A percentile compares a stretch with the other conserved stretches of the same genome.
Conservation (phyloP, 2,888 invertebrate species). For the Cybosia mesomella region DNA sequence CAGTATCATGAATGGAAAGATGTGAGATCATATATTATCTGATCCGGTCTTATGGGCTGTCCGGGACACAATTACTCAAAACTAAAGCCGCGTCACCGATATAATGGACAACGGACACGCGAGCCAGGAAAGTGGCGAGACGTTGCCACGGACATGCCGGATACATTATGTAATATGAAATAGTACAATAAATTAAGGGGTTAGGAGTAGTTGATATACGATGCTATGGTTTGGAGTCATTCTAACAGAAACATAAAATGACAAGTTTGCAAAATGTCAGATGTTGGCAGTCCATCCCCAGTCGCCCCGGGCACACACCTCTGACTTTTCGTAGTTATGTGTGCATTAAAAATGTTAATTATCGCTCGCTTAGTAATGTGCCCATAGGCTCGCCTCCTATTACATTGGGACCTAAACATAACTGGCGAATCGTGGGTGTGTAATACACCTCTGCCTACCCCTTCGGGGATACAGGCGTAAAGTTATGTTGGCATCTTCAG, state of each 20-base stretch:
- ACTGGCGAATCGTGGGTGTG: too few relatives aligned
- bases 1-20: conserved; percentile 47
- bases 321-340: too few relatives aligned
- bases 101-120: conserved; percentile 68
- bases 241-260: background rate
- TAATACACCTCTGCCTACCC: too few relatives aligned
- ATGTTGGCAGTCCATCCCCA: too few relatives aligned
- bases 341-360: too few relatives aligned
- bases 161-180: conserved; percentile 19
- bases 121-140: conserved; percentile 55
- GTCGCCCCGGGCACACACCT: too few relatives aligned
- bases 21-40: conserved; percentile 48
- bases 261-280: background rate
- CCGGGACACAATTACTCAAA: conserved; percentile 67
- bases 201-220: conserved; percentile 2
- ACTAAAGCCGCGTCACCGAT: conserved; percentile 68
- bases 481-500: too few relatives aligned
- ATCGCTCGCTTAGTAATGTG: too few relatives aligned
- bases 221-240: background rate
- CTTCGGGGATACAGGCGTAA: too few relatives aligned
- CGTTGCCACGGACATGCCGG: conserved; percentile 26
- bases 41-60: conserved; percentile 57
- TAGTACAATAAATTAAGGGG: conserved; percentile 15
- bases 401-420: too few relatives aligned
- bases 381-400: too few relatives aligned